These are phyloP conservation scores for Coluber constrictor DNA, from an alignment of 2,797 vertebrate species.

Conservation along the genomic window DNA sequence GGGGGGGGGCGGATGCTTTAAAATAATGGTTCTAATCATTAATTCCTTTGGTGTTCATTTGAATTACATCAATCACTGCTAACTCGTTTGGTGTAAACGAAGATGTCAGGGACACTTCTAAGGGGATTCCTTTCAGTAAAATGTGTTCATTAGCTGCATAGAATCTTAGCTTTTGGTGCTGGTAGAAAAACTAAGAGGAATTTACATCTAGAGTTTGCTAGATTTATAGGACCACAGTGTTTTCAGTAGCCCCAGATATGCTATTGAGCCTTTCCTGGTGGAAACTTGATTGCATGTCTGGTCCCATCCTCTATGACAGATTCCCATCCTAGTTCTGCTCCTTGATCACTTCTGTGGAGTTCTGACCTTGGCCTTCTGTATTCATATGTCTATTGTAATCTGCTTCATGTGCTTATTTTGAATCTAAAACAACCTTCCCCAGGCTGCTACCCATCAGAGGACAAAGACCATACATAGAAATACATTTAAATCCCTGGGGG, in stretches of 20 bases:
- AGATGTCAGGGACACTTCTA: slow-evolving; percentile 63
- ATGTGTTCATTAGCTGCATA: slow-evolving; percentile 57
- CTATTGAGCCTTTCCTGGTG: background rate
- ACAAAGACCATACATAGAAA: background rate
- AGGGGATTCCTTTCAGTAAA: slow-evolving; percentile 53
- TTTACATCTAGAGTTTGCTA: slow-evolving; percentile 11
- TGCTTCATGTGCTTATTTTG: background rate
- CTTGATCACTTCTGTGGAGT: background rate
- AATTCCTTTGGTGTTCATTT: slow-evolving; percentile 65
- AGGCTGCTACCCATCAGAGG: background rate
- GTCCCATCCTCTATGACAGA: background rate
- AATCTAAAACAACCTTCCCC: background rate
- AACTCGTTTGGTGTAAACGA: slow-evolving; percentile 67
- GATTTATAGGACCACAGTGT: background rate
- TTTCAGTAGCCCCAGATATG: background rate
- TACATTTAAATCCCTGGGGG: background rate
- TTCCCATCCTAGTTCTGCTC: background rate
- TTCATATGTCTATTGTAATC: background rate
- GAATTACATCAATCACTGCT: slow-evolving; percentile 67
- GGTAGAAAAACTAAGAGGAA: slow-evolving; percentile 1
- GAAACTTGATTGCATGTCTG: background rate
- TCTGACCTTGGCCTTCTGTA: background rate
- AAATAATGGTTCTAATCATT: slow-evolving; percentile 70
- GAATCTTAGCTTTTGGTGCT: slow-evolving; percentile 34
- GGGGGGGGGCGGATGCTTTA: slow-evolving; percentile 46